Percentiles rank a stretch among this genome's conserved stretches.
Conservation (phyloP, 2,113 vertebrate species). For the Pimephales promelas region DNA sequence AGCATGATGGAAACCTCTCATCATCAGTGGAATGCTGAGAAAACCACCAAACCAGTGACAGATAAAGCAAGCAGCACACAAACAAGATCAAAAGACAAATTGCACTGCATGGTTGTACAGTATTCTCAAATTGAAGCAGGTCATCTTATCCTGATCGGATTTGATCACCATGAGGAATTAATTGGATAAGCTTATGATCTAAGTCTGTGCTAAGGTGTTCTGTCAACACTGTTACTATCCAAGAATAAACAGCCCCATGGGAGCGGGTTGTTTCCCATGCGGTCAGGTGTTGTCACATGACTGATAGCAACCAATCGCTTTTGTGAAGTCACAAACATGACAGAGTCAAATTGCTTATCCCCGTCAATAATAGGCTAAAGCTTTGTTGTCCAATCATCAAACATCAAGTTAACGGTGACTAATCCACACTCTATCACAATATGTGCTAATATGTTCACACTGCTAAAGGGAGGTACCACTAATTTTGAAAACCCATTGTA, state of each 20-base stretch:
- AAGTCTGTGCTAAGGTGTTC: conserved; percentile 50
- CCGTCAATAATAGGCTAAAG: conserved; percentile 62
- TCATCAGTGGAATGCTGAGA: neutral
- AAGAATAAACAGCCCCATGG: conserved; percentile 25
- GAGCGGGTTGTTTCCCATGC: conserved; percentile 35
- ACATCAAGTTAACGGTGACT: conserved; percentile 37
- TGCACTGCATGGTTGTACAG: neutral
- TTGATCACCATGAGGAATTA: conserved; percentile 52
- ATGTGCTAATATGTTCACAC: conserved; percentile 26
- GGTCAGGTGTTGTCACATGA: neutral
- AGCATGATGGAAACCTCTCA: neutral
- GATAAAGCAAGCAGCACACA: neutral
- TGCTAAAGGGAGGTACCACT: neutral
- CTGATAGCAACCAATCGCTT: conserved; percentile 1
- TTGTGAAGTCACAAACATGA: conserved; percentile 28
- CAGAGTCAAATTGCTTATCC: conserved; percentile 36
- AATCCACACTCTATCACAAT: conserved; percentile 19
- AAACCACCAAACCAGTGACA: neutral
- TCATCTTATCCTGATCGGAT: conserved; percentile 15
- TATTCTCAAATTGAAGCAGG: conserved; percentile 24
- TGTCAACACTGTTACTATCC: conserved; percentile 44
- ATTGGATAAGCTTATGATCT: conserved; percentile 64
- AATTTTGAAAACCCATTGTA: neutral
- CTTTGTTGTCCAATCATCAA: conserved; percentile 56
- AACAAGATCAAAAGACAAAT: conserved; percentile 16